These are phyloP conservation scores for Pseudorhiza aurosa DNA, from an alignment of 30 jellyfish, hydroid and myxozoan species.

Conservation along the genomic window DNA sequence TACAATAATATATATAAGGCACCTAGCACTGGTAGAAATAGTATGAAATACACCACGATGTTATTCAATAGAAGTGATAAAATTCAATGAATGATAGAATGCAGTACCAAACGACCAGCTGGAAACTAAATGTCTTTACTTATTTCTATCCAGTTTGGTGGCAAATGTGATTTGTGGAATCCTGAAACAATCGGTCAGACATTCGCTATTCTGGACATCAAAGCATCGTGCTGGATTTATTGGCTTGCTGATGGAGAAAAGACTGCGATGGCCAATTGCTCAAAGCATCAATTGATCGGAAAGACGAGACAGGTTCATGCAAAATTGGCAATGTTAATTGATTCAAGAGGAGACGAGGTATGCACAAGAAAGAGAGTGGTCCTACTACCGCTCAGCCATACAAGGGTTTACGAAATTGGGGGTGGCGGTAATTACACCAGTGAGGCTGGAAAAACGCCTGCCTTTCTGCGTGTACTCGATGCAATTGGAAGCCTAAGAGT, in stretches of 20 bases:
- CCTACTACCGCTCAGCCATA: background rate
- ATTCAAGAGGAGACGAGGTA: constrained; percentile 41
- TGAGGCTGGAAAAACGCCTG: background rate
- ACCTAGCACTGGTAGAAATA: too few species aligned
- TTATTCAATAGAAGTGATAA: too few species aligned
- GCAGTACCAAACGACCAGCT: too few species aligned
- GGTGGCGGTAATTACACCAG: background rate
- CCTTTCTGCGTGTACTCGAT: constrained; percentile 5
- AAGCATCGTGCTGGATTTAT: constrained; percentile 52
- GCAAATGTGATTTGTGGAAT: constrained; percentile 16
- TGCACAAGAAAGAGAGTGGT: constrained; percentile 1
- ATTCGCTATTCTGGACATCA: background rate
- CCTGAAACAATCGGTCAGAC: constrained; percentile 39
- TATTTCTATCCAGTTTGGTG: too few species aligned
- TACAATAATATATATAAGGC: too few species aligned
- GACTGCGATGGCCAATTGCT: constrained; percentile 38
- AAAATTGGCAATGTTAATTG: constrained; percentile 14
- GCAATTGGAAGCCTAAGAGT: constrained; percentile 3
- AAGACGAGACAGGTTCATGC: background rate
- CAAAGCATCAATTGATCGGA: background rate
- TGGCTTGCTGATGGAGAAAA: constrained; percentile 40
- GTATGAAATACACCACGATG: too few species aligned
- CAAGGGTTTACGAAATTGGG: background rate
- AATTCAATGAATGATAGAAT: too few species aligned
- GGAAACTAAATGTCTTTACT: too few species aligned